Conservation (phyloP, 2,113 vertebrate species). For the Spilogale gracilis region DNA sequence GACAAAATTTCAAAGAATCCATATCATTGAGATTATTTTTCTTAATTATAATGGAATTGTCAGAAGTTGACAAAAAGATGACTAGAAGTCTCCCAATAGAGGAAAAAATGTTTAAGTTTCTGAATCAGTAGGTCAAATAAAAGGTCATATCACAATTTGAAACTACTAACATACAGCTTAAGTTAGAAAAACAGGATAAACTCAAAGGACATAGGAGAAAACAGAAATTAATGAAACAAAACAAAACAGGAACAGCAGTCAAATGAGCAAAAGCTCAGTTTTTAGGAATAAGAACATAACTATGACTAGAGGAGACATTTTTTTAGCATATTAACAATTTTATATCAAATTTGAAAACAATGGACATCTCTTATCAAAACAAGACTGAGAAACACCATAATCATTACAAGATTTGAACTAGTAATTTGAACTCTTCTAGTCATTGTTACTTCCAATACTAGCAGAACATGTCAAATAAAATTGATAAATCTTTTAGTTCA, state of each 20-base stretch:
- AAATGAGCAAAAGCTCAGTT: background rate
- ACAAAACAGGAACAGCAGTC: background rate
- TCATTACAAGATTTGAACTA: background rate
- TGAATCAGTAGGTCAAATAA: background rate
- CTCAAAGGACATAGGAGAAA: background rate
- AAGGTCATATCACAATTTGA: no score
- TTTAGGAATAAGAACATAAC: background rate
- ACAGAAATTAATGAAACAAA: background rate
- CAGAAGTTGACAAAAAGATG: background rate
- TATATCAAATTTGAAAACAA: background rate
- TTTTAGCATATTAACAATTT: background rate
- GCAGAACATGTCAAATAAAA: background rate
- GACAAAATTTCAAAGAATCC: background rate
- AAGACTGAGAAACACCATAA: background rate
- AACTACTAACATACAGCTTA: no score
- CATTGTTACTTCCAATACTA: background rate
- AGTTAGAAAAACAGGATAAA: background rate
- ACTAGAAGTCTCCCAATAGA: background rate
- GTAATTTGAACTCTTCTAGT: background rate
- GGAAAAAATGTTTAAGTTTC: background rate
- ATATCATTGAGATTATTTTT: background rate
- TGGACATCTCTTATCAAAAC: background rate
- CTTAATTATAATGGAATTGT: background rate
- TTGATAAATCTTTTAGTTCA: background rate
- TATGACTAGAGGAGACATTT: background rate